Evolutionary conservation across 2,797 vertebrate genomes (phyloP).

Genomic region (Allobates femoralis): DNA sequence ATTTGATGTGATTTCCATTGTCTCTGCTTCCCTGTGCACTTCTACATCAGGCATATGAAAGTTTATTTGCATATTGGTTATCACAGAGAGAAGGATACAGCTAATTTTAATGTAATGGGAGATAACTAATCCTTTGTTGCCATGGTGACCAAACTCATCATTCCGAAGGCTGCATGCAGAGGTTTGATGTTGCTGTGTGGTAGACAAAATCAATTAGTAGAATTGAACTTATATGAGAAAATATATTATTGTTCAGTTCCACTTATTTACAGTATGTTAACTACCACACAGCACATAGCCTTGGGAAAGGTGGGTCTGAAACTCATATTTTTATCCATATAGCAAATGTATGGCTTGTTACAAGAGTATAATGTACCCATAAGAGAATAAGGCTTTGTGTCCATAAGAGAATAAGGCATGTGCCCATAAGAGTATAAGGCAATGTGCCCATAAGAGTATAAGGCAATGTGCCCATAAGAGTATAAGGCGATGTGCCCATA

Average conservation of each 20-base stretch:
- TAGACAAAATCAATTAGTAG: slow-evolving; percentile 12
- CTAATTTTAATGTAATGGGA: slow-evolving; percentile 16
- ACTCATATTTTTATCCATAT: no score
- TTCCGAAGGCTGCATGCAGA: not conserved
- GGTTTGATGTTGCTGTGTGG: not conserved
- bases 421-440: no score
- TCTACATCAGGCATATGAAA: not conserved
- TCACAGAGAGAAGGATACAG: not conserved
- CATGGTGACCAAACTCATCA: slow-evolving; percentile 8
- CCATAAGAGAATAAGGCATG: no score
- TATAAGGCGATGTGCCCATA: no score
- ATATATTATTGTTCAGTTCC: not conserved
- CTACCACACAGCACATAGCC: no score
- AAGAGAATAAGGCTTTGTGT: no score
- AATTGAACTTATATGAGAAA: not conserved
- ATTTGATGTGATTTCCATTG: not conserved
- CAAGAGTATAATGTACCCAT: no score
- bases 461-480: no score
- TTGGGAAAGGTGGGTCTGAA: no score
- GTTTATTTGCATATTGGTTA: slow-evolving; percentile 21
- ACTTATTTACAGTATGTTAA: no score
- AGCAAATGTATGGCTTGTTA: no score
- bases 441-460: no score
- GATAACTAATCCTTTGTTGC: slow-evolving; percentile 11
- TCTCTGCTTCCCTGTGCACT: not conserved